These are phyloP conservation scores for Corapipo altera DNA, from an alignment of 2,113 vertebrate species.

Conservation along the genomic window DNA sequence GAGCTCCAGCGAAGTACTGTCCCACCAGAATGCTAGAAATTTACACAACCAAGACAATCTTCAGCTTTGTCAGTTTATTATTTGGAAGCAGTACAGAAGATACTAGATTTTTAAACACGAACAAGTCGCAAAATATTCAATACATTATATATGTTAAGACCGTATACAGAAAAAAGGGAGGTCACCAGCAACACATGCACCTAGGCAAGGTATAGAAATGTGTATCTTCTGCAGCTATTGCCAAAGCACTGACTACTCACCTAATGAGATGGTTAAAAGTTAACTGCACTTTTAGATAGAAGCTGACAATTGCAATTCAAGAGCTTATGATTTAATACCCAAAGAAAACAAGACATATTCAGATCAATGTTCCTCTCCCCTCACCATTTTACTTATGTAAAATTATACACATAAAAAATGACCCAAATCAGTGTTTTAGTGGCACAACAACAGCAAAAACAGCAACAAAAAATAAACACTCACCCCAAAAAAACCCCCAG, in stretches of 20 bases:
- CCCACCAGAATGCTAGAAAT: not conserved
- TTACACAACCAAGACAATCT: not conserved
- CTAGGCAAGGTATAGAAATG: accelerated
- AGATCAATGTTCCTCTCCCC: not conserved
- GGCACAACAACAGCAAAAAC: not conserved
- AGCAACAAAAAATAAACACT: not conserved
- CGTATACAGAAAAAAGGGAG: not conserved
- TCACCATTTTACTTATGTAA: not conserved
- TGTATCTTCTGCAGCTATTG: not conserved
- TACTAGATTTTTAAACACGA: not conserved
- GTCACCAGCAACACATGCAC: not conserved
- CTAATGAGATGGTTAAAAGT: not conserved
- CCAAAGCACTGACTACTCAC: not conserved
- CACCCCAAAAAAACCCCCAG: not conserved
- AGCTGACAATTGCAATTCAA: not conserved
- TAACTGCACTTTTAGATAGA: not conserved
- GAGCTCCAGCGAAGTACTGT: not conserved
- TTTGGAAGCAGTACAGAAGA: not conserved
- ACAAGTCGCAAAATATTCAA: not conserved
- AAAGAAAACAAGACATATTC: not conserved
- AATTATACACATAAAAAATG: not conserved
- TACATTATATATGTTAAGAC: not conserved
- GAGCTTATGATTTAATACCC: not conserved
- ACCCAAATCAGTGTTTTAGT: not conserved
- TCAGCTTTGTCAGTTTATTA: not conserved